Conservation (phyloP, 2,888 invertebrate species). For the Drosophila eohydei region DNA sequence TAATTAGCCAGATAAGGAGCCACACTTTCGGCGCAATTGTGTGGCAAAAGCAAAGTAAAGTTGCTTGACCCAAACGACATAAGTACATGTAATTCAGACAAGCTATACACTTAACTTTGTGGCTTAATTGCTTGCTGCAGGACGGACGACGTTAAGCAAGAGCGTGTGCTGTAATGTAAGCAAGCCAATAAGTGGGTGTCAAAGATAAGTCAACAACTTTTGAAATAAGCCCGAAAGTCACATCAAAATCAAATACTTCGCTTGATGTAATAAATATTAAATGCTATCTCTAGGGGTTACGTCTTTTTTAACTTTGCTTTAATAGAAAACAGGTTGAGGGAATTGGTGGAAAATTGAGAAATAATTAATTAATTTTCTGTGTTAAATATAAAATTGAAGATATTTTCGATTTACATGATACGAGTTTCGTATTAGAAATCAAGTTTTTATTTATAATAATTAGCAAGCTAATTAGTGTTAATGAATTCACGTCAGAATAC, state of each 20-base stretch:
- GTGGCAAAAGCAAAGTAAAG: conserved; percentile 22
- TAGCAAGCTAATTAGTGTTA: no score
- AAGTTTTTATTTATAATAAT: no score
- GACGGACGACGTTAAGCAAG: conserved; percentile 1
- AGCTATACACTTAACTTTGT: conserved; percentile 38
- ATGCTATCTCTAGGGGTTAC: background rate
- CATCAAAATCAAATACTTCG: conserved; percentile 5
- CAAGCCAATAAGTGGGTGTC: conserved; percentile 19
- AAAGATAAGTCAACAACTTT: conserved; percentile 11
- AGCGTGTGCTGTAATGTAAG: conserved; percentile 4
- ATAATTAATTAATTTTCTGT: background rate
- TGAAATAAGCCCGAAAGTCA: background rate
- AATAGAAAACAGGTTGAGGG: background rate
- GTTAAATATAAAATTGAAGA: background rate
- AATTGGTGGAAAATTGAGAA: background rate
- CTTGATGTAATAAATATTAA: background rate
- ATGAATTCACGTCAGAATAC: no score
- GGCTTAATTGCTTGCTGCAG: conserved; percentile 32
- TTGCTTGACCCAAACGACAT: conserved; percentile 24
- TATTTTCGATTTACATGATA: no score
- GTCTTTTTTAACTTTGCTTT: background rate
- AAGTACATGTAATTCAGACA: conserved; percentile 48
- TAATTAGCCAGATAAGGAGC: conserved; percentile 51
- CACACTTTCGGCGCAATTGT: conserved; percentile 36
- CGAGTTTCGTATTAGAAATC: no score